Percentiles rank a stretch among this genome's conserved stretches.
Evolutionary conservation across 2,797 vertebrate species (phyloP).

Genomic region (Alosa sapidissima): DNA sequence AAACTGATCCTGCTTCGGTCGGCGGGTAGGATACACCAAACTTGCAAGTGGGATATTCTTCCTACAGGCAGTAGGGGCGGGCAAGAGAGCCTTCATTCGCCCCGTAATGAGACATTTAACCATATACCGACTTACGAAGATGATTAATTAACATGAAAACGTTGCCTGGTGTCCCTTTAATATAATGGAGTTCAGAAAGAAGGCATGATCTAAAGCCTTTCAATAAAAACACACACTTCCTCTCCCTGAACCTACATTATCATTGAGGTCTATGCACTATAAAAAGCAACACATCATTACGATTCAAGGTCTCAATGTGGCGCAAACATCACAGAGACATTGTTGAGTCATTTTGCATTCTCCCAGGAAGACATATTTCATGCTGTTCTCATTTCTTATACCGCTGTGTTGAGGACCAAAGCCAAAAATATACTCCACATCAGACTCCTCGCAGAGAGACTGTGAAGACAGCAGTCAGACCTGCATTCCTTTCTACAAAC

Average conservation of each 20-base stretch:
- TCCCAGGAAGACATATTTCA: constrained; percentile 28
- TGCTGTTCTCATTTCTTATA: constrained; percentile 39
- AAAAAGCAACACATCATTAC: neutral
- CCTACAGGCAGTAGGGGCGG: too few species aligned
- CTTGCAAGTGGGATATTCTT: too few species aligned
- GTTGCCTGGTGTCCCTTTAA: too few species aligned
- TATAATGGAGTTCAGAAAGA: neutral
- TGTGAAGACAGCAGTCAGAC: neutral
- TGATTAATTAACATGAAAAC: too few species aligned
- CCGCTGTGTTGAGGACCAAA: neutral
- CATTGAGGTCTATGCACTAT: neutral
- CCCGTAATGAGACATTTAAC: too few species aligned
- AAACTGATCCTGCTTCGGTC: too few species aligned
- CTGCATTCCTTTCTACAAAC: constrained; percentile 1
- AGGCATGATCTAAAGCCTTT: constrained; percentile 1
- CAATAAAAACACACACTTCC: neutral
- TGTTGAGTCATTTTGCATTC: constrained; percentile 1
- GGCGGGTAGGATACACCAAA: too few species aligned
- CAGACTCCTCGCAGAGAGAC: constrained; percentile 26
- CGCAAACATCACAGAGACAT: neutral
- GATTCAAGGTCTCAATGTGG: neutral
- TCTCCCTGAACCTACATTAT: neutral
- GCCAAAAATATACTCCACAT: constrained; percentile 52
- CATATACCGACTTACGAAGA: too few species aligned
- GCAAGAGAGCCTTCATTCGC: too few species aligned